Percentiles rank a stretch among this genome's conserved stretches.
Conservation (phyloP, 2,113 vertebrate genomes). For the Heterotilapia buettikoferi region DNA sequence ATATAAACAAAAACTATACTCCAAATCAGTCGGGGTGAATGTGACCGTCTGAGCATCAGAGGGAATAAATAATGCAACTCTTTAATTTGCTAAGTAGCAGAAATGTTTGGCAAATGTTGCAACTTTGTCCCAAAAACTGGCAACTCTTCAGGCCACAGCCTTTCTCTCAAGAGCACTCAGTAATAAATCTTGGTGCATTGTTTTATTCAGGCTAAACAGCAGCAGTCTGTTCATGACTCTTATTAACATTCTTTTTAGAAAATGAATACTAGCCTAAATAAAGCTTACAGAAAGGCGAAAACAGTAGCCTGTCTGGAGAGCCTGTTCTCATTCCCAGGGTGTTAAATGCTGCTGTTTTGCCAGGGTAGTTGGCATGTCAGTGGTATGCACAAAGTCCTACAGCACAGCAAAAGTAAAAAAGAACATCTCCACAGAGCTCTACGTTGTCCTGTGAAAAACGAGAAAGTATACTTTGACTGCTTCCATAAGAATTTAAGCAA, state of each 20-base stretch:
- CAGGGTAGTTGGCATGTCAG: background rate
- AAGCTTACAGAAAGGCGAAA: background rate
- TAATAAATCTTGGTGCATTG: background rate
- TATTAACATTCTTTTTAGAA: background rate
- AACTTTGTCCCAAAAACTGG: background rate
- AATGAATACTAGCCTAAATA: background rate
- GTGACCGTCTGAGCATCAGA: background rate
- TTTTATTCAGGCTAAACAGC: background rate
- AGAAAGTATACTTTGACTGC: background rate
- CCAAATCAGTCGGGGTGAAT: background rate
- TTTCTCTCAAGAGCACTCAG: background rate
- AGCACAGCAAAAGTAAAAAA: background rate
- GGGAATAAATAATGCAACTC: background rate
- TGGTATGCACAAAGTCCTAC: background rate
- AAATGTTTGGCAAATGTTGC: background rate
- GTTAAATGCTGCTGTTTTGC: background rate
- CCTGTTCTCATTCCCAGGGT: background rate
- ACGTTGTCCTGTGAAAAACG: background rate
- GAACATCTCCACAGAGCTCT: background rate
- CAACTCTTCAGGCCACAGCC: background rate
- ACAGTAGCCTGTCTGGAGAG: background rate
- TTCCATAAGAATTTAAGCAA: background rate
- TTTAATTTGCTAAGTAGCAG: background rate
- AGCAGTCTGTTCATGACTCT: background rate
- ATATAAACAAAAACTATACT: background rate